These are phyloP conservation scores for Adela reaumurella DNA, from an alignment of 2,888 invertebrate species.

Conservation along the genomic window DNA sequence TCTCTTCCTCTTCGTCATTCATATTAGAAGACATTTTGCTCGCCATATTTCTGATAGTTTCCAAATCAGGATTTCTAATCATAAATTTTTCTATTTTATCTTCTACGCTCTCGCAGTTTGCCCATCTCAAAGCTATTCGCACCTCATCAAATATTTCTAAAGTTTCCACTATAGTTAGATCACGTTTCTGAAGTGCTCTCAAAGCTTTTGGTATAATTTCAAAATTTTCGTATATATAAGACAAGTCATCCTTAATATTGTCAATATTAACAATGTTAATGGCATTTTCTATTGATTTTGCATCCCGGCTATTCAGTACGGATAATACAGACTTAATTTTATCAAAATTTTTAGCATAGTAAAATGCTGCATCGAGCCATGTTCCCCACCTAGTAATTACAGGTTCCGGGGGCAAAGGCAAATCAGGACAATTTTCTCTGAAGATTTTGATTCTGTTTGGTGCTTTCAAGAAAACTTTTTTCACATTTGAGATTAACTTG, in stretches of 20 bases:
- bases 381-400: conserved; percentile 5
- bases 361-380: conserved; percentile 6
- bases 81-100: neutral
- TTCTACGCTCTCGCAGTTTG: too few species aligned
- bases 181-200: conserved; percentile 2
- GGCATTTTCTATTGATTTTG: conserved; percentile 5
- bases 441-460: conserved; percentile 6
- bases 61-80: conserved; percentile 1
- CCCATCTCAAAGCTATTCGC: too few species aligned
- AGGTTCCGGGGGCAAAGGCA: conserved; percentile 4
- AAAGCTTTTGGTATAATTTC: neutral
- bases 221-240: neutral
- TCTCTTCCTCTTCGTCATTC: too few species aligned
- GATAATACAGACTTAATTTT: conserved; percentile 3
- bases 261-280: conserved; percentile 5
- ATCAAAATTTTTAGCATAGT: conserved; percentile 2
- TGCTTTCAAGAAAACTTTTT: conserved; percentile 10
- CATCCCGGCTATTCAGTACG: conserved; percentile 1
- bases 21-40: neutral
- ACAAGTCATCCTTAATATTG: conserved; percentile 1
- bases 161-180: neutral
- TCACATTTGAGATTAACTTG: conserved; percentile 7
- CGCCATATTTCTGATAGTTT: neutral
- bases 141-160: neutral
- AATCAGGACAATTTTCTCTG: conserved; percentile 7